Conservation (phyloP, 2,888 invertebrate species). For the Vesta saturnalis region DNA sequence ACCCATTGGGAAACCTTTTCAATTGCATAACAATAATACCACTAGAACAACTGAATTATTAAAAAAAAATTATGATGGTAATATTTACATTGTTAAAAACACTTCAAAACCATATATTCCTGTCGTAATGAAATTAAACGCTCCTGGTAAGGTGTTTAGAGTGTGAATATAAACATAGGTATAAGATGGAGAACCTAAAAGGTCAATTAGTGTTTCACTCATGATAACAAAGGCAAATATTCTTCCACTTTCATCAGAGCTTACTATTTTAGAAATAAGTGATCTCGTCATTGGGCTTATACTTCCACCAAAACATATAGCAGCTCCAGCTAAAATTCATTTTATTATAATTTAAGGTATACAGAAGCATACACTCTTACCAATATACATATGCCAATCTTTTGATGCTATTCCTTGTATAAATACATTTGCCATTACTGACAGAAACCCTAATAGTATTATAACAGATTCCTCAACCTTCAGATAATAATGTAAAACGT, state of each 20-base stretch:
- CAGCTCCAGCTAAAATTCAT: constrained; percentile 55
- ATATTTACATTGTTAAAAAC: constrained; percentile 65
- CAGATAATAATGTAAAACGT: constrained; percentile 65
- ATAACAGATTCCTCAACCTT: constrained; percentile 62
- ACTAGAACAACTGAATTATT: neutral
- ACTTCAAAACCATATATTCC: constrained; percentile 62
- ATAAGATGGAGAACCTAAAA: constrained; percentile 71
- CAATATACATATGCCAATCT: constrained; percentile 66
- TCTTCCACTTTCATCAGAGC: constrained; percentile 68
- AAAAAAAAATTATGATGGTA: neutral
- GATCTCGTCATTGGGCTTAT: constrained; percentile 69
- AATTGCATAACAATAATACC: neutral
- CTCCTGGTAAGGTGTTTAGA: constrained; percentile 66
- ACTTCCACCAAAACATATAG: constrained; percentile 66
- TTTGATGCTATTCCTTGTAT: constrained; percentile 60
- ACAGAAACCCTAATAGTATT: constrained; percentile 59
- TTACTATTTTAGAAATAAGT: constrained; percentile 69
- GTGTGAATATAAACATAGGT: constrained; percentile 71
- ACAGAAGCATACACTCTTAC: constrained; percentile 51
- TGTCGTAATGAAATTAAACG: constrained; percentile 68
- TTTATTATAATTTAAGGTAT: neutral
- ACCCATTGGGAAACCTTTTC: neutral
- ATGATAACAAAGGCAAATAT: constrained; percentile 75
- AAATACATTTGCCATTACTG: constrained; percentile 22
- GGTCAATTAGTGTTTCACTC: constrained; percentile 71